A percentile compares a stretch with the other conserved stretches of the same genome.
Conservation (phyloP, 2,797 vertebrate genomes). For the Neosilurus hyrtlii region DNA sequence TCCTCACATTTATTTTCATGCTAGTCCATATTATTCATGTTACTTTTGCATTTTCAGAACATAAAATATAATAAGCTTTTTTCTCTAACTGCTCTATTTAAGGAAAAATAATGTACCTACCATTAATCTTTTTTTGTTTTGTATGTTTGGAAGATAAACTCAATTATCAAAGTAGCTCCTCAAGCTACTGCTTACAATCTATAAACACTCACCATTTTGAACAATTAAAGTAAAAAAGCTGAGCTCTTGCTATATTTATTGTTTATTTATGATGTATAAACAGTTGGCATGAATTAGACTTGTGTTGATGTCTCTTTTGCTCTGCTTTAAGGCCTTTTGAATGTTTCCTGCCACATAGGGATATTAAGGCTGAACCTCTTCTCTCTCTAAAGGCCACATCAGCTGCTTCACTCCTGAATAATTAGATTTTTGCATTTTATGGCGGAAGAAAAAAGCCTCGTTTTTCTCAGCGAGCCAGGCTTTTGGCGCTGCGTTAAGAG, state of each 20-base stretch:
- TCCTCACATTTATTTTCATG: background rate
- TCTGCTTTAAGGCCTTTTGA: constrained; percentile 63
- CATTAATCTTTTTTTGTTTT: background rate
- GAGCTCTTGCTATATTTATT: too few species aligned
- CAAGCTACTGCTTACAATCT: background rate
- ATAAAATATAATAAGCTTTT: background rate
- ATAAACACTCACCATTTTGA: background rate
- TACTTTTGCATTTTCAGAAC: background rate
- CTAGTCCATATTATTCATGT: background rate
- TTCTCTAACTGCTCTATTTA: background rate
- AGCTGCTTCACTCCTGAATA: constrained; percentile 75
- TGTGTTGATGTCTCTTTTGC: constrained; percentile 65
- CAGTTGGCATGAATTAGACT: constrained; percentile 7
- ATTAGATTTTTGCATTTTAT: constrained; percentile 78
- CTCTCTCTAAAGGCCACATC: constrained; percentile 65
- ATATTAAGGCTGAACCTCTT: constrained; percentile 68
- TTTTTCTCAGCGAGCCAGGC: constrained; percentile 70
- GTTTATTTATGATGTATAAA: background rate
- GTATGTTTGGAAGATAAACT: background rate
- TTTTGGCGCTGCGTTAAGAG: constrained; percentile 72
- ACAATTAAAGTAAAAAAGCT: background rate
- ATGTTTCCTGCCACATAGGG: constrained; percentile 74
- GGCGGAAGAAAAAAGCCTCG: constrained; percentile 67
- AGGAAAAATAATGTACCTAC: background rate
- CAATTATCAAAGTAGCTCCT: background rate